These are phyloP conservation scores for Habropoda laboriosa DNA, from an alignment of 1,140 invertebrate species.

Conservation along the genomic window DNA sequence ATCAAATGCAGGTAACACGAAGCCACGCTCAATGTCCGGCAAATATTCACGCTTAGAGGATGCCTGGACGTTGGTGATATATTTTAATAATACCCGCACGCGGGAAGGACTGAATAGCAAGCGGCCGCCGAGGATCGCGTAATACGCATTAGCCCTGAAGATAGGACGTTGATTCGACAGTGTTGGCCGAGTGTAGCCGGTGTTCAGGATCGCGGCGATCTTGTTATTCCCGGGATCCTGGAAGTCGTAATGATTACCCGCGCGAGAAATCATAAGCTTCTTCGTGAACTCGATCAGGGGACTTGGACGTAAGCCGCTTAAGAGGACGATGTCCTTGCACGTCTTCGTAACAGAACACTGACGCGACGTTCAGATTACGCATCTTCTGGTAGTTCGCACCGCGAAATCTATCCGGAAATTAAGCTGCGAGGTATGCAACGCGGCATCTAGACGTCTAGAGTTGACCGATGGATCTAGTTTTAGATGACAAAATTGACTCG, in stretches of 20 bases:
- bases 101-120: neutral
- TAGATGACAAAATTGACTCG: too few relatives aligned
- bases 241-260: neutral
- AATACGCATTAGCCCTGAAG: neutral
- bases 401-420: constrained; percentile 8
- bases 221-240: neutral
- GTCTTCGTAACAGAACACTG: constrained; percentile 26
- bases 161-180: constrained; percentile 12
- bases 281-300: constrained; percentile 11
- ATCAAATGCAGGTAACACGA: too few relatives aligned
- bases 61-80: too few relatives aligned
- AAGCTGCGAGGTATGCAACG: neutral
- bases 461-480: too few relatives aligned
- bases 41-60: neutral
- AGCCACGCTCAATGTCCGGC: neutral
- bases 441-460: too few relatives aligned
- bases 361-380: neutral
- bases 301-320: constrained; percentile 9
- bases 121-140: neutral
- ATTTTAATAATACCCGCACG: neutral
- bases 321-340: constrained; percentile 1
- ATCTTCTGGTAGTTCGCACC: constrained; percentile 6
- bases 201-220: neutral
- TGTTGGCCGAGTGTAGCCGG: neutral
- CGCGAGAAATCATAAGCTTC: constrained; percentile 55